Base-by-base conservation (phyloP, 2,797 vertebrate species). In the Lagocephalus sceleratus region DNA sequence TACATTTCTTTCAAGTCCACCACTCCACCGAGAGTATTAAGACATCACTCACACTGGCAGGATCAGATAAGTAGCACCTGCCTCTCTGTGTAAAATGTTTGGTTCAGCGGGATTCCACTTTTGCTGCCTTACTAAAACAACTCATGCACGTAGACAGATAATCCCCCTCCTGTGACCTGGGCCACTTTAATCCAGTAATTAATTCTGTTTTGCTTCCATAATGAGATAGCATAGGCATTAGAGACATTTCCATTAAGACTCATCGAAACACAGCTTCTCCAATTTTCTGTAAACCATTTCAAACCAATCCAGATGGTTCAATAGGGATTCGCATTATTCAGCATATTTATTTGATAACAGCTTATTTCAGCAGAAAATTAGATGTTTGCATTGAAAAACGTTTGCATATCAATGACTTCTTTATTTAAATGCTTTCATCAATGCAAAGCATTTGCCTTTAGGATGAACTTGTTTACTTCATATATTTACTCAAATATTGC, bases 111-210 rank as follows among this genome's bases (percentile, higher is more conserved):
- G 43, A 39, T 42, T 47, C 15, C n/a, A n/a, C n/a, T n/a, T n/a
- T n/a, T 45, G 39, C 42, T 49, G 55, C 20, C 21, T 47, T 46
- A 29, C 57, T 55, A 0, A 20, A 39, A 57, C 1, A 23, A 52
- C 29, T 19, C 25, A 39, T 55, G 59, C 41, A 15, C 17, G 10
- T 40, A 49, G 29, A 11, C 2, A 43, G 38, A 68, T 65, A 63
- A 73, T 68, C 67, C 68, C 40, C 40, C 54, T 65, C 10, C 54
- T 65, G 63, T 68, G 75, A 63, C 53, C 56, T 57, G 54, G 39
- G 66, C 46, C 49, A 61, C 51, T 69, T 67, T 66, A 76, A 79
- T 61, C 57, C 50, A 42, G 42, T 51, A 60, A 71, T 53, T 52
- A 72, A 54, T 59, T 63, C 38, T 45, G 57, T 66, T 46, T 55